phyloP scores from a whole-genome alignment of 2,113 vertebrate genomes.

The Sterna hirundo region DNA sequence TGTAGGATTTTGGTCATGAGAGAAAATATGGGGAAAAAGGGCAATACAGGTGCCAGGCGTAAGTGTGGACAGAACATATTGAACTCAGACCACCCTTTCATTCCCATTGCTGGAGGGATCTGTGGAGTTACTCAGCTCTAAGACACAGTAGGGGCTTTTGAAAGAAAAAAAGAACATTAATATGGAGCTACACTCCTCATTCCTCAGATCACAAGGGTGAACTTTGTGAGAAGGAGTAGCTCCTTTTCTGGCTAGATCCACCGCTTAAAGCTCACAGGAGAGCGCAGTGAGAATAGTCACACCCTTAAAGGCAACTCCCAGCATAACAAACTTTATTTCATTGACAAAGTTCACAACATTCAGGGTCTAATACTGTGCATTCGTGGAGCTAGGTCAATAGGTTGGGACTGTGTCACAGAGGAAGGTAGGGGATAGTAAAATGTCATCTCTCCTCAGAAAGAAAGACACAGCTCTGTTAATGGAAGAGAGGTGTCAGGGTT shows the following conservation, averaged over 20 bases:
- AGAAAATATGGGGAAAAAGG: neutral
- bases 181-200: neutral
- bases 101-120: neutral
- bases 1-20: neutral
- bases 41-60: neutral
- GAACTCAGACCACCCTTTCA: neutral
- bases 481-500: neutral
- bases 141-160: neutral
- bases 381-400: neutral
- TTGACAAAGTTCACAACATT: neutral
- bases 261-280: neutral
- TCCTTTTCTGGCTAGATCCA: neutral
- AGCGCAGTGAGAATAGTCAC: neutral
- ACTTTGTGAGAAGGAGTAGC: neutral
- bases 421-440: neutral
- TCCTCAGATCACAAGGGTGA: neutral
- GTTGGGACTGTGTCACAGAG: accelerated
- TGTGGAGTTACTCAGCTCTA: neutral
- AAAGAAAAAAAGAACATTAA: neutral
- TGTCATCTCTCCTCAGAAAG: neutral
- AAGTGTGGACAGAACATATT: neutral
- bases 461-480: neutral
- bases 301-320: neutral
- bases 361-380: neutral
- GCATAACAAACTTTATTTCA: neutral